Evolutionary conservation across 2,888 invertebrate genomes (phyloP), one percentile per base, ranked within the genome.

Genomic region (Strigamia transsilvanica): DNA sequence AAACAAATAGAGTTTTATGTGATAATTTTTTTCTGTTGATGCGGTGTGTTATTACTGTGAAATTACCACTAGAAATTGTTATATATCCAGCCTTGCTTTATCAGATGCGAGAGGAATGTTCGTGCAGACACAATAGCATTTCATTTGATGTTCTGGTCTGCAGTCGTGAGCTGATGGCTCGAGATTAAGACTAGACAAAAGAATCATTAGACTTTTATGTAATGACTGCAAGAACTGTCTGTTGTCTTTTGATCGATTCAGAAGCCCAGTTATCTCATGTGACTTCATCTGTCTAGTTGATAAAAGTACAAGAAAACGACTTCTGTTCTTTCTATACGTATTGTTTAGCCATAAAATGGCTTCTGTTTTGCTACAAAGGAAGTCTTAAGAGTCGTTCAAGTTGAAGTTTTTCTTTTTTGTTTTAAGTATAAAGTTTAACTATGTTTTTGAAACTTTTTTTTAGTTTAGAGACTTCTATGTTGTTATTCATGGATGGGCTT

Each of bases 81-180:
- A 18, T 18, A 56, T 4, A 18, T 56, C 15, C 7, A 56, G 56
- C 56, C n/a, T 56, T 56, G 56, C n/a, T 56, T 56, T 56, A 56
- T 56, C n/a, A 18, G 56, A 56, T 56, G 18, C 6, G 56, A 18
- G 18, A 18, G 21, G 56, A 56, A 56, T 56, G 56, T 56, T 56
- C 56, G 56, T 56, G 56, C 56, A 18, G 21, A 18, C 21, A 56
- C 56, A 56, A 56, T 56, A 18, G 56, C 56, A 56, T 56, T 56
- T 56, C 56, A 56, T 56, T 56, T 56, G 56, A 56, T 56, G 56
- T 56, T 56, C 56, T 56, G 56, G 56, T 56, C 56, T 56, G 56
- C 18, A 56, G 56, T 56, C 56, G 21, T 56, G 56, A 56, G 56
- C 56, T 56, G 56, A 56, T 56, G 56, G 56, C 21, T 56, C n/a